Conservation (phyloP, 2,113 vertebrate genomes). For the Eurystomus gularis region DNA sequence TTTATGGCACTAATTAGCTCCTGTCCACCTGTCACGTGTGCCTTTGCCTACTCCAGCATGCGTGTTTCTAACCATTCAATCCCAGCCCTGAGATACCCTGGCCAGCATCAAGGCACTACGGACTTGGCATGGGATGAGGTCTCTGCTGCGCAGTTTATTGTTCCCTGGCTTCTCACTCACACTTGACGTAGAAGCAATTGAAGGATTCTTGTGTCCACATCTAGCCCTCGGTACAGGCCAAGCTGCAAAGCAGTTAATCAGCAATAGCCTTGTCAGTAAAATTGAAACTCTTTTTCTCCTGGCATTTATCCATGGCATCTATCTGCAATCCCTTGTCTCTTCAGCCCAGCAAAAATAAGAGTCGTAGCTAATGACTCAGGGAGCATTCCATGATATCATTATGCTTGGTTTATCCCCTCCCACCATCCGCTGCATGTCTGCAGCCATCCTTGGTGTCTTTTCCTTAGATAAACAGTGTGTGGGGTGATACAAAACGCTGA, state of each 20-base stretch:
- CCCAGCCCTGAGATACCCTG: background rate
- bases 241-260: background rate
- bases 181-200: background rate
- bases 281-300: background rate
- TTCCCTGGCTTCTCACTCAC: background rate
- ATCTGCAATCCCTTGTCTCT: background rate
- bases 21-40: background rate
- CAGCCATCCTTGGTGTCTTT: constrained; percentile 7
- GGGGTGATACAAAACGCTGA: background rate
- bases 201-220: background rate
- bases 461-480: background rate
- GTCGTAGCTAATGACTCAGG: background rate
- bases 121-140: background rate
- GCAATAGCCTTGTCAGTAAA: background rate
- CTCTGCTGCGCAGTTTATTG: background rate
- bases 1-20: constrained; percentile 58
- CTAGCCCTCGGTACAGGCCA: background rate
- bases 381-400: background rate
- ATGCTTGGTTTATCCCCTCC: background rate
- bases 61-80: background rate
- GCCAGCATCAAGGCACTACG: background rate
- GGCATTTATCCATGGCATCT: background rate
- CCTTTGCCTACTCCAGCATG: background rate
- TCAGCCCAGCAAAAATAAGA: background rate
- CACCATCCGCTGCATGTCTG: fast-evolving